phyloP scores from a whole-genome alignment of 2,888 invertebrate species.

The Acanthopleura granulata region DNA sequence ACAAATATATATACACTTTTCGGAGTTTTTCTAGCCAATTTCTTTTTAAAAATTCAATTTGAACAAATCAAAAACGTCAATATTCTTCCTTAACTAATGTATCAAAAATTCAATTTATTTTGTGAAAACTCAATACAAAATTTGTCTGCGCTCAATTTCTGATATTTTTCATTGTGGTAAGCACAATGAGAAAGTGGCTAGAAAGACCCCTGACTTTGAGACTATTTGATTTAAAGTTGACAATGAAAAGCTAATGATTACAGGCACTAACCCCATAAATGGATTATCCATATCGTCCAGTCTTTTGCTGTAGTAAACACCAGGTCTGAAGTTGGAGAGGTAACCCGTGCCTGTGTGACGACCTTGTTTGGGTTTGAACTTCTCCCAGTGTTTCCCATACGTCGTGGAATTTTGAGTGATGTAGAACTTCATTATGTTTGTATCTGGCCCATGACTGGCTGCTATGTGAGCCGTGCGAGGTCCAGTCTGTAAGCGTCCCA shows the following conservation, averaged over 20 bases:
- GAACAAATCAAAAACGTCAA: too few species aligned
- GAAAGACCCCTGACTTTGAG: background rate
- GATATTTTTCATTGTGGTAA: too few species aligned
- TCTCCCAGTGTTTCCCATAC: constrained; percentile 64
- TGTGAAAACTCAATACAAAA: too few species aligned
- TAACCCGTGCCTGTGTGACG: constrained; percentile 68
- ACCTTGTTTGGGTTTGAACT: constrained; percentile 64
- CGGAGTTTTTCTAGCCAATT: too few species aligned
- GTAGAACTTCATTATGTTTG: constrained; percentile 69
- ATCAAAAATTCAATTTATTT: too few species aligned
- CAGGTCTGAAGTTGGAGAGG: constrained; percentile 66
- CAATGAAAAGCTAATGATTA: background rate
- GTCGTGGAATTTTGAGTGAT: constrained; percentile 65
- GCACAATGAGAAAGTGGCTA: too few species aligned
- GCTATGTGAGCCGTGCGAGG: constrained; percentile 61
- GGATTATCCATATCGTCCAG: constrained; percentile 69
- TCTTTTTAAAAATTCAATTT: too few species aligned
- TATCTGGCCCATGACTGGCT: constrained; percentile 66
- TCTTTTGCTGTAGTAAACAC: constrained; percentile 64
- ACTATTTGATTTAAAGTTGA: background rate
- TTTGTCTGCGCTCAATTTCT: too few species aligned
- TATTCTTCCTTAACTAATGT: too few species aligned
- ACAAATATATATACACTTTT: too few species aligned
- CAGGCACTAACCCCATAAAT: constrained; percentile 62
- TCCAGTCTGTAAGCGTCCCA: constrained; percentile 63